Conservation (phyloP, 2,888 invertebrate genomes). For the Selenia dentaria region DNA sequence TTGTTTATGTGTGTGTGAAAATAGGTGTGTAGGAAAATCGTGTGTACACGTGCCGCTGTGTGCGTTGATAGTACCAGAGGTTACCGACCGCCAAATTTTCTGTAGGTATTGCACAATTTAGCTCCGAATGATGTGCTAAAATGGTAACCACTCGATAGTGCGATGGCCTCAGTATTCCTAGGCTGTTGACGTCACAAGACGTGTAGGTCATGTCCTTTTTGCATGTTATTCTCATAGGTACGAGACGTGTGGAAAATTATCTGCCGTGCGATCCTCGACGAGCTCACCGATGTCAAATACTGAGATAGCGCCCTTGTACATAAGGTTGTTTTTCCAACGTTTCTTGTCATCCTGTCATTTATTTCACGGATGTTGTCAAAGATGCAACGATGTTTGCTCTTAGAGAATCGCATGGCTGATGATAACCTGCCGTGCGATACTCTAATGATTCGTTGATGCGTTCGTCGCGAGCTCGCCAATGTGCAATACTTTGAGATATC, state of each 20-base stretch:
- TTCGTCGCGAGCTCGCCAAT: no score
- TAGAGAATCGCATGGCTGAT: no score
- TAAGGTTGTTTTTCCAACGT: no score
- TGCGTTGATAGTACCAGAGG: slow-evolving; percentile 46
- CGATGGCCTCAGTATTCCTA: slow-evolving; percentile 20
- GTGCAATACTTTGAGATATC: no score
- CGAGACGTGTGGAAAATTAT: not conserved
- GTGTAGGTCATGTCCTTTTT: slow-evolving; percentile 26
- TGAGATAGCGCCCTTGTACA: no score
- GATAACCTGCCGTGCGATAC: no score
- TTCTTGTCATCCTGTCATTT: no score
- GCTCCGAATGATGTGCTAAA: slow-evolving; percentile 23
- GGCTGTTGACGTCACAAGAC: slow-evolving; percentile 18
- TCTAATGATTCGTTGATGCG: no score
- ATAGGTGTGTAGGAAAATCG: slow-evolving; percentile 42
- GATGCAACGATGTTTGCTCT: no score
- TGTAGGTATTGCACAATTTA: slow-evolving; percentile 59
- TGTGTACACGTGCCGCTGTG: slow-evolving; percentile 43
- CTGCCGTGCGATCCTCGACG: slow-evolving; percentile 1
- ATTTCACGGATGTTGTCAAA: no score
- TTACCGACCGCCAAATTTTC: slow-evolving; percentile 58
- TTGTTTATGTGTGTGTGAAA: slow-evolving; percentile 38
- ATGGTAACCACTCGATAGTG: slow-evolving; percentile 7
- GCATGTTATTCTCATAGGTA: slow-evolving; percentile 1
- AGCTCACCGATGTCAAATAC: no score